Conservation (phyloP, 2,113 vertebrate genomes). For the Hemibagrus wyckioides region DNA sequence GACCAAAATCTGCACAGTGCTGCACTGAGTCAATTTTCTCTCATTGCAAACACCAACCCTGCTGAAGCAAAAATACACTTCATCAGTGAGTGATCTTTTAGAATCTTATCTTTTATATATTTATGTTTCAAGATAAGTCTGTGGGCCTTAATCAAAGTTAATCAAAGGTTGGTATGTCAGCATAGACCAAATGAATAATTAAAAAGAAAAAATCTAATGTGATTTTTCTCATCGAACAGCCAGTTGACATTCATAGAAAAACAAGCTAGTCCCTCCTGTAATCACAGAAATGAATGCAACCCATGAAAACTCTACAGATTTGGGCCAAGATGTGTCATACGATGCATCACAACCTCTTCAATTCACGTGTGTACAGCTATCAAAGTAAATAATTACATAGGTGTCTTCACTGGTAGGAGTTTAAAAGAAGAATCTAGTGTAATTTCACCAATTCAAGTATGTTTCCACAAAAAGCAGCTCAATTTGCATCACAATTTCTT, state of each 20-base stretch:
- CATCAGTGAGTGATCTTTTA: constrained; percentile 74
- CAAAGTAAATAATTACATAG: too few species aligned
- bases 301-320: too few species aligned
- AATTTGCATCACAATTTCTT: too few species aligned
- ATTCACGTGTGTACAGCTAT: too few species aligned
- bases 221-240: neutral
- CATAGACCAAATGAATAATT: neutral
- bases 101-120: neutral
- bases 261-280: neutral
- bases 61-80: constrained; percentile 81
- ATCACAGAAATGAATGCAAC: too few species aligned
- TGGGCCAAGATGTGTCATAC: too few species aligned
- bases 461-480: too few species aligned
- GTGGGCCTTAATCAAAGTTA: neutral
- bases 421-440: too few species aligned
- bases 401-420: too few species aligned
- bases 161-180: neutral
- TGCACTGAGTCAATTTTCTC: constrained; percentile 61
- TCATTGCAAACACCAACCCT: constrained; percentile 60
- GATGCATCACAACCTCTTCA: too few species aligned
- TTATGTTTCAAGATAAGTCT: neutral
- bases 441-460: too few species aligned
- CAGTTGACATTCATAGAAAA: neutral
- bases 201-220: neutral
- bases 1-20: constrained; percentile 61